A percentile compares a stretch with the other conserved stretches of the same genome.
Evolutionary conservation across 2,888 invertebrate genomes (phyloP).

Genomic region (Malachius bipustulatus): DNA sequence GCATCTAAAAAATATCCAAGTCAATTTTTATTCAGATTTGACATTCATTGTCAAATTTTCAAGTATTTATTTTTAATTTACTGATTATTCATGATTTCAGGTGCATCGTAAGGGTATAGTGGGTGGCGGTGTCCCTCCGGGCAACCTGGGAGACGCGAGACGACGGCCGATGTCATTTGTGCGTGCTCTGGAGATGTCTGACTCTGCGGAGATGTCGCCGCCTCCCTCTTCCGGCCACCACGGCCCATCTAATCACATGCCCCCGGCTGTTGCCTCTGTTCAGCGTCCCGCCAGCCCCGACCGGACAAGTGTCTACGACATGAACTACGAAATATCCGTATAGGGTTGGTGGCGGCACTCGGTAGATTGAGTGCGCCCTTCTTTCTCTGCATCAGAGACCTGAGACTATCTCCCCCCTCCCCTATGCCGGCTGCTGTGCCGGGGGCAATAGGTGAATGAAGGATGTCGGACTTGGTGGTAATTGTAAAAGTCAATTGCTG

Average conservation of each 20-base stretch:
- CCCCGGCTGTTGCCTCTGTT: too few species aligned
- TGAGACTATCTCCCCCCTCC: slow-evolving; percentile 23
- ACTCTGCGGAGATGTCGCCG: slow-evolving; percentile 68
- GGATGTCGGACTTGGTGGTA: too few species aligned
- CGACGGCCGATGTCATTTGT: slow-evolving; percentile 80
- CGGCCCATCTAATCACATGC: slow-evolving; percentile 11
- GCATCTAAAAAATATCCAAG: too few species aligned
- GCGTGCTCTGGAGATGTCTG: slow-evolving; percentile 79
- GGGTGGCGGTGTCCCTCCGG: slow-evolving; percentile 16
- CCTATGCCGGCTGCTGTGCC: too few species aligned
- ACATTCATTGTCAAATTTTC: too few species aligned
- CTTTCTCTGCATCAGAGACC: slow-evolving; percentile 35
- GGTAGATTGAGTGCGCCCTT: slow-evolving; percentile 32
- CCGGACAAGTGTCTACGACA: slow-evolving; percentile 83
- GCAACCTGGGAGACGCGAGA: slow-evolving; percentile 34
- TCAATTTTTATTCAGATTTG: too few species aligned
- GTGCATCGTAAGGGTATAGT: slow-evolving; percentile 41
- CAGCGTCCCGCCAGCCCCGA: slow-evolving; percentile 58
- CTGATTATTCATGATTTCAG: slow-evolving; percentile 27
- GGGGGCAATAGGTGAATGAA: too few species aligned
- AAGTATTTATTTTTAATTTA: slow-evolving; percentile 19
- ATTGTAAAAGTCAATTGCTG: too few species aligned
- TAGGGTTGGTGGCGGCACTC: slow-evolving; percentile 48
- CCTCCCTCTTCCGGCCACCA: slow-evolving; percentile 36
- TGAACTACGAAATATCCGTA: slow-evolving; percentile 93